phyloP scores from a whole-genome alignment of 2,797 vertebrate genomes.

The Aphelocoma californica region DNA sequence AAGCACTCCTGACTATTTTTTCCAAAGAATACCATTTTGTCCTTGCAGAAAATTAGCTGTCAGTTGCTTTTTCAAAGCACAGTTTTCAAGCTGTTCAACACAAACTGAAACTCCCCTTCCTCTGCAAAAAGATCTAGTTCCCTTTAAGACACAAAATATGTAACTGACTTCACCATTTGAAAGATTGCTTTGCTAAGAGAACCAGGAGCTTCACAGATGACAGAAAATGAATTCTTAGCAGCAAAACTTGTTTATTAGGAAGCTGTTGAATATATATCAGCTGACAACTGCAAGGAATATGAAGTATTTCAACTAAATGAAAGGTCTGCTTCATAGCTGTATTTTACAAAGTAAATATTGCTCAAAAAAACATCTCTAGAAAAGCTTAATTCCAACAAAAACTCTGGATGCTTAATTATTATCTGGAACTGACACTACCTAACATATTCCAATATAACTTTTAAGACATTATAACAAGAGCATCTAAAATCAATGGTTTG shows the following conservation, averaged over 20 bases:
- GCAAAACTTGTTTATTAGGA: background rate
- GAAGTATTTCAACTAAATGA: background rate
- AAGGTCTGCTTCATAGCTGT: background rate
- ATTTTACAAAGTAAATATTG: background rate
- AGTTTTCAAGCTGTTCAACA: background rate
- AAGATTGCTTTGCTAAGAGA: background rate
- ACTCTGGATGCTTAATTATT: background rate
- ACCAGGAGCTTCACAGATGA: background rate
- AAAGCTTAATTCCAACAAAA: background rate
- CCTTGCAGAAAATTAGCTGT: background rate
- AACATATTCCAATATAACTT: background rate
- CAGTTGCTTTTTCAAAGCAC: background rate
- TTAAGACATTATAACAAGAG: background rate
- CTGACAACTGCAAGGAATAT: background rate
- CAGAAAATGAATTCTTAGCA: background rate
- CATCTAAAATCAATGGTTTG: background rate
- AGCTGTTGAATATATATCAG: background rate
- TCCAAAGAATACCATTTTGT: background rate
- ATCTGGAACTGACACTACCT: background rate
- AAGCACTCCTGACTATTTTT: background rate
- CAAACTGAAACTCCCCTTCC: background rate
- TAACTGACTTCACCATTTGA: background rate
- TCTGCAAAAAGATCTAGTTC: background rate
- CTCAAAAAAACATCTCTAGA: background rate
- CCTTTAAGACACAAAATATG: background rate